phyloP scores from a whole-genome alignment of 1,140 invertebrate species.

The Chironomus tepperi region DNA sequence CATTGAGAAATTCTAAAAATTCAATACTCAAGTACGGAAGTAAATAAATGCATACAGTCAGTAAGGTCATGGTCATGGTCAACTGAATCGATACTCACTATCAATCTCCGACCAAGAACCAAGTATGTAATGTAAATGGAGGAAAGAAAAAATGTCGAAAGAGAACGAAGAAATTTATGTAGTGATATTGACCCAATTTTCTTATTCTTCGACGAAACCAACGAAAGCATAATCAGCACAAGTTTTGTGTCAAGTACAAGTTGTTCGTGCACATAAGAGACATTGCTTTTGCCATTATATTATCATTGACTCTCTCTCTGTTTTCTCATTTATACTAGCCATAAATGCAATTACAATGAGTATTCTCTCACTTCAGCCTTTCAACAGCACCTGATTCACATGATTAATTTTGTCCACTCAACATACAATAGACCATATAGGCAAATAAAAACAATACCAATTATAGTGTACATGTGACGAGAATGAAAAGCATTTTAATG shows the following conservation, averaged over 20 bases:
- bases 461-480: neutral
- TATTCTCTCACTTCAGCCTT: neutral
- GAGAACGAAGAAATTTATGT: neutral
- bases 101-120: neutral
- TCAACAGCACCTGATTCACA: neutral
- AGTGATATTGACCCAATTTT: conserved; percentile 4
- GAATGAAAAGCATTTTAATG: conserved; percentile 6
- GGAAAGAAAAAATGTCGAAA: neutral
- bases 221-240: neutral
- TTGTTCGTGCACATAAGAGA: neutral
- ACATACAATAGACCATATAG: neutral
- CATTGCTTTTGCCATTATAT: neutral
- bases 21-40: no score
- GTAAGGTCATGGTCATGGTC: no score
- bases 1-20: no score
- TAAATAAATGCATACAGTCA: no score
- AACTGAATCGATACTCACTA: no score
- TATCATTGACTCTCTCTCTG: neutral
- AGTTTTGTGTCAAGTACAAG: conserved; percentile 12
- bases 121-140: no score
- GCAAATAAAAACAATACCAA: neutral
- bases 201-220: neutral
- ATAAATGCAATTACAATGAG: neutral
- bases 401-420: neutral
- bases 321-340: neutral